Conservation (phyloP, 2,797 vertebrate genomes). For the Sylvia borin region DNA sequence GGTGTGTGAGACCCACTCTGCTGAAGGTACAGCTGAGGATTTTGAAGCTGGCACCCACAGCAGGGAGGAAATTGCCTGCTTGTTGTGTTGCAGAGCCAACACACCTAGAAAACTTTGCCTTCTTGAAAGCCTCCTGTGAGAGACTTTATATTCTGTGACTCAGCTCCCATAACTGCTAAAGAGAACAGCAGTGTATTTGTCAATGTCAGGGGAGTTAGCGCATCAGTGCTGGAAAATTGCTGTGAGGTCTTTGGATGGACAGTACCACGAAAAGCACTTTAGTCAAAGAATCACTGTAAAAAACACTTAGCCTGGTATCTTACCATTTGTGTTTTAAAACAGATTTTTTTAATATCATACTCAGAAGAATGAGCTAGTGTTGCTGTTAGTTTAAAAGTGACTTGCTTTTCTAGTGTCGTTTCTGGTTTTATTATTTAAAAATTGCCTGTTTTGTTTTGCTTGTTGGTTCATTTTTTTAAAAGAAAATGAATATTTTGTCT, state of each 20-base stretch:
- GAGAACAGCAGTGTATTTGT: conserved; percentile 15
- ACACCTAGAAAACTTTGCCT: not conserved
- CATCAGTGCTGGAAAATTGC: conserved; percentile 33
- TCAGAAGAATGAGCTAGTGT: not conserved
- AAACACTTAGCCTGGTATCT: not conserved
- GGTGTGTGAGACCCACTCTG: accelerated
- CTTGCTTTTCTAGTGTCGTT: not conserved
- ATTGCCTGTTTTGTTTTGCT: not conserved
- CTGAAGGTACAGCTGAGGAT: not conserved
- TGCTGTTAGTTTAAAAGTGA: not conserved
- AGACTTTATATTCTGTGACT: conserved; percentile 34
- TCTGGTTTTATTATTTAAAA: not conserved
- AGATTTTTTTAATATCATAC: not conserved
- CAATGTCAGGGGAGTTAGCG: not conserved
- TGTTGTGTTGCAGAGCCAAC: not conserved
- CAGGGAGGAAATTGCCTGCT: not conserved
- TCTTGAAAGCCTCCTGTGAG: not conserved
- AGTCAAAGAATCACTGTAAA: not conserved
- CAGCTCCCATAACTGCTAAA: conserved; percentile 28
- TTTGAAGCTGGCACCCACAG: accelerated
- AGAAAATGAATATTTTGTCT: not conserved
- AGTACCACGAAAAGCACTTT: not conserved
- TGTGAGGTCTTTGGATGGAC: conserved; percentile 28
- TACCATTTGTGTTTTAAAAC: not conserved
- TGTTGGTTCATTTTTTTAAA: not conserved